A percentile compares a stretch with the other conserved stretches of the same genome.
phyloP scores from a whole-genome alignment of 2,113 vertebrate species.

The Raja brachyura region DNA sequence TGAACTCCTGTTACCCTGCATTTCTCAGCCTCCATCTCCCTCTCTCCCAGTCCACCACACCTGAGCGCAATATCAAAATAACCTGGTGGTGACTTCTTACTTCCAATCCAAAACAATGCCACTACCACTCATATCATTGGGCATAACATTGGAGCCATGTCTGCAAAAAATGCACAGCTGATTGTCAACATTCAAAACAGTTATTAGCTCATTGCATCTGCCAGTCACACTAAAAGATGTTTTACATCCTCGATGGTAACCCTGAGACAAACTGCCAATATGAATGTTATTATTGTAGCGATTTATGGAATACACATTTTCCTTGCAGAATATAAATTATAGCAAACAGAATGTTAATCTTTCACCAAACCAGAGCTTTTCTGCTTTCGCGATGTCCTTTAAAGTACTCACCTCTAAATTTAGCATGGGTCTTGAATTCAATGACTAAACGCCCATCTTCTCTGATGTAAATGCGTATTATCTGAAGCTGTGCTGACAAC shows the following conservation, averaged over 20 bases:
- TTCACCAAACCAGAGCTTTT: not conserved
- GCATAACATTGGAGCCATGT: no score
- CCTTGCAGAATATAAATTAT: not conserved
- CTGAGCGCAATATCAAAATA: no score
- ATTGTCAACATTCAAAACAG: no score
- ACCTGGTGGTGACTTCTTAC: no score
- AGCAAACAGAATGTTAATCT: not conserved
- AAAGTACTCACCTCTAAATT: constrained; percentile 77
- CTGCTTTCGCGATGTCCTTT: not conserved
- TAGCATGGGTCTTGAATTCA: constrained; percentile 96
- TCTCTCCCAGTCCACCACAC: no score
- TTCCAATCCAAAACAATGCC: no score
- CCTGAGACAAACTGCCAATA: not conserved
- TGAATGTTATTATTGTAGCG: not conserved
- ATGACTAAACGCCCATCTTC: constrained; percentile 91
- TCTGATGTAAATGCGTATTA: constrained; percentile 91
- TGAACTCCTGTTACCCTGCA: no score
- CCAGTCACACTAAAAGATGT: no score
- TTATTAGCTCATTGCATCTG: no score
- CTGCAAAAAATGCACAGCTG: no score
- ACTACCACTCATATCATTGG: no score
- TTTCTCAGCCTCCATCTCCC: no score
- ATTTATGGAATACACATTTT: not conserved
- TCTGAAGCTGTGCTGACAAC: constrained; percentile 87
- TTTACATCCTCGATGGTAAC: not conserved